A percentile compares a stretch with the other conserved stretches of the same genome.
Conservation (phyloP, 2,888 invertebrate species). For the Cheilosia urbana region DNA sequence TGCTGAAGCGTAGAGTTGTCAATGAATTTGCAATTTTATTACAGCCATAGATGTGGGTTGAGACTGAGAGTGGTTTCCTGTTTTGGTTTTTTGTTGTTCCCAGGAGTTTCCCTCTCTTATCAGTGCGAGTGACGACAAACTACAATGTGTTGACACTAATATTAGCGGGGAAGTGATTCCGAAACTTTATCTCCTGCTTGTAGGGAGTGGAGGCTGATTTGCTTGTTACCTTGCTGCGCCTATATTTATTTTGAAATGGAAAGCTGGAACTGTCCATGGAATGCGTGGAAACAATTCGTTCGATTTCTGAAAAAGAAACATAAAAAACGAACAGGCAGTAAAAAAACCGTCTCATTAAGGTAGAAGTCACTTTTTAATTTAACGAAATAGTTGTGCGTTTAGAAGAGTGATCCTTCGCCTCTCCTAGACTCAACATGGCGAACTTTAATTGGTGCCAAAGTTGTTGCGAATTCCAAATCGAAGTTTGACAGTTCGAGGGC, state of each 20-base stretch:
- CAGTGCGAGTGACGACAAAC: not conserved
- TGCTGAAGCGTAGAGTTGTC: slow-evolving; percentile 40
- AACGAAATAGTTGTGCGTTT: not conserved
- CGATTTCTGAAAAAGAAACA: not conserved
- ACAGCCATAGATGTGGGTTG: slow-evolving; percentile 4
- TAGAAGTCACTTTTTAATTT: not conserved
- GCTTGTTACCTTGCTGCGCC: no score
- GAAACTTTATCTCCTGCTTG: not conserved
- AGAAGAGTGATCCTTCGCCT: no score
- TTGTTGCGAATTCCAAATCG: no score
- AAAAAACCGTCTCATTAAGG: not conserved
- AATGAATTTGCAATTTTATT: slow-evolving; percentile 52
- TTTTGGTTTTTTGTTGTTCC: slow-evolving; percentile 5
- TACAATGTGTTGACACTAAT: not conserved
- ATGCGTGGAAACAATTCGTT: no score
- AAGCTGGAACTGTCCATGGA: no score
- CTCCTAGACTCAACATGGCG: no score
- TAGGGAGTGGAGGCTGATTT: no score
- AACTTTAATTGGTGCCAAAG: no score
- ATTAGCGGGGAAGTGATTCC: not conserved
- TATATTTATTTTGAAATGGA: no score
- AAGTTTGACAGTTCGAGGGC: no score
- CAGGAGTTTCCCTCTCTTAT: slow-evolving; percentile 8
- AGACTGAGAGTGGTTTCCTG: slow-evolving; percentile 23
- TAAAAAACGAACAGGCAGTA: no score